Evolutionary conservation across 2,888 invertebrate genomes (phyloP).

Genomic region (Plusia festucae): DNA sequence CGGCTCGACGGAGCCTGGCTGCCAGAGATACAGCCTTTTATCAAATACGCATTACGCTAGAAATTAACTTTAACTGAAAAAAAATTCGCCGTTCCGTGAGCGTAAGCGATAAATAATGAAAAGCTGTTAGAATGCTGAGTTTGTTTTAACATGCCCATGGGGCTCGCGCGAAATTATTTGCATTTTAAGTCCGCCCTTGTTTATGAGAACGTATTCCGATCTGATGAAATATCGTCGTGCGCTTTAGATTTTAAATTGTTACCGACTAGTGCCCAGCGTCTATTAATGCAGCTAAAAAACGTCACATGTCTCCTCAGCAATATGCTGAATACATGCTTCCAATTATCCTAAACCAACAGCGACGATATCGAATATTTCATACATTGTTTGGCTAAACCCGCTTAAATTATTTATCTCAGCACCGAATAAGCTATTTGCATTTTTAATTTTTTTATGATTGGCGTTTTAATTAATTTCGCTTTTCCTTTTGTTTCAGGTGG

Average conservation of each 20-base stretch:
- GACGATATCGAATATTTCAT: constrained; percentile 51
- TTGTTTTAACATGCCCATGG: constrained; percentile 86
- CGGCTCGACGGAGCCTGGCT: constrained; percentile 87
- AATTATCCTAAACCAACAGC: constrained; percentile 60
- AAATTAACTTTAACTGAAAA: constrained; percentile 86
- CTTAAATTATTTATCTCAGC: constrained; percentile 56
- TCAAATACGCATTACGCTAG: constrained; percentile 88
- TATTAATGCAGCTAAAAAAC: constrained; percentile 52
- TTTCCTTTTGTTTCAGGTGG: constrained; percentile 90
- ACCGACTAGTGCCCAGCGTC: constrained; percentile 57
- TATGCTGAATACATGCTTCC: constrained; percentile 50
- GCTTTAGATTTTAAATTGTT: constrained; percentile 57
- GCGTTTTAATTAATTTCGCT: constrained; percentile 89
- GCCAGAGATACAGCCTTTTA: constrained; percentile 88
- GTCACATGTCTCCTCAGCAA: constrained; percentile 51
- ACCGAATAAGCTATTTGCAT: constrained; percentile 64
- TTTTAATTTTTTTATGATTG: constrained; percentile 79
- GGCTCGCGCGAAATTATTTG: constrained; percentile 83
- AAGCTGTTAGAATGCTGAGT: constrained; percentile 85
- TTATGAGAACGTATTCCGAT: constrained; percentile 77
- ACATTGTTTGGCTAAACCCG: constrained; percentile 51
- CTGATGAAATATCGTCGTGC: constrained; percentile 68
- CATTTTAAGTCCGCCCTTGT: constrained; percentile 83
- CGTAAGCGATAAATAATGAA: constrained; percentile 84
- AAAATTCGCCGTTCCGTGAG: constrained; percentile 80